Conservation (phyloP, 2,113 vertebrate species). For the Ahaetulla prasina region DNA sequence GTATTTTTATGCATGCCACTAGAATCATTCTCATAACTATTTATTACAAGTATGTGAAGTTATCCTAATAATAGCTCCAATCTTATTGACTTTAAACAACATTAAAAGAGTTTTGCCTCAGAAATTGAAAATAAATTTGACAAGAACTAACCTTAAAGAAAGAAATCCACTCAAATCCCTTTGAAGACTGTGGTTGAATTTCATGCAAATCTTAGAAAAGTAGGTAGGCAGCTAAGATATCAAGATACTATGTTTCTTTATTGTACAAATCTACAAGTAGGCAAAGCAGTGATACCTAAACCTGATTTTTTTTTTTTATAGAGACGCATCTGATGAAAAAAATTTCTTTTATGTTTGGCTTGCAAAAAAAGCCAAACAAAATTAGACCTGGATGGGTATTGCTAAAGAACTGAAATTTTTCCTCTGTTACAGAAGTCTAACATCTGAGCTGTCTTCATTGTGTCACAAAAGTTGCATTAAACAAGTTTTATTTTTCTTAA, state of each 20-base stretch:
- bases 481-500: background rate
- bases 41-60: slow-evolving; percentile 55
- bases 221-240: slow-evolving; percentile 48
- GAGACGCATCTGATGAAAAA: slow-evolving; percentile 33
- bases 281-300: slow-evolving; percentile 48
- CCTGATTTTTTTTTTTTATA: slow-evolving; percentile 34
- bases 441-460: background rate
- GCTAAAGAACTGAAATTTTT: slow-evolving; percentile 15
- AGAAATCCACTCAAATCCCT: slow-evolving; percentile 79
- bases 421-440: background rate
- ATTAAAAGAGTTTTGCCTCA: slow-evolving; percentile 74
- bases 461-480: background rate
- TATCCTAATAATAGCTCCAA: slow-evolving; percentile 64
- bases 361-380: slow-evolving; percentile 30
- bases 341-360: slow-evolving; percentile 29
- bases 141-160: slow-evolving; percentile 79
- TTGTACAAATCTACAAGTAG: slow-evolving; percentile 45
- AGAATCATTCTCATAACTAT: slow-evolving; percentile 20
- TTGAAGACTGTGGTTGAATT: slow-evolving; percentile 70
- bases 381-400: slow-evolving; percentile 14
- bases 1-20: slow-evolving; percentile 43
- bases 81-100: slow-evolving; percentile 67
- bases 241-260: slow-evolving; percentile 42
- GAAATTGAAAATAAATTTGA: slow-evolving; percentile 84
- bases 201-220: slow-evolving; percentile 67